Evolutionary conservation across 2,888 invertebrate genomes (phyloP).

Genomic region (Eristalis intricaria): DNA sequence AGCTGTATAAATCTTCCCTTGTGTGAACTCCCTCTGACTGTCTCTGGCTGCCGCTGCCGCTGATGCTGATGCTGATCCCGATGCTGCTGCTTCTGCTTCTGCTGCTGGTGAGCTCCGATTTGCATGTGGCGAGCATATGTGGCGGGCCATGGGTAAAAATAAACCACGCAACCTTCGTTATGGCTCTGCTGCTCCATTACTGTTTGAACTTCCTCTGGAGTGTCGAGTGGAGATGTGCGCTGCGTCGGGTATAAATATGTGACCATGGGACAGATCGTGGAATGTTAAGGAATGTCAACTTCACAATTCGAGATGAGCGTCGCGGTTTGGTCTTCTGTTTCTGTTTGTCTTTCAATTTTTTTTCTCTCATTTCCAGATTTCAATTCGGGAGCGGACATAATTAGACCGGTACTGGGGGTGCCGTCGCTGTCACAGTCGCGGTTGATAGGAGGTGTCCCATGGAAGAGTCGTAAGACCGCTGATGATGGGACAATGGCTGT

Average conservation of each 20-base stretch:
- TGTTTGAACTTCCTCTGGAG: constrained; percentile 69
- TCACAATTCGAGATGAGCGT: constrained; percentile 59
- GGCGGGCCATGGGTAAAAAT: constrained; percentile 66
- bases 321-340: constrained; percentile 19
- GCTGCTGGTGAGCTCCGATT: constrained; percentile 39
- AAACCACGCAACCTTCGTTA: constrained; percentile 70
- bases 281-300: constrained; percentile 64
- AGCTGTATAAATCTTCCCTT: constrained; percentile 63
- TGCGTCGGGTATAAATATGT: constrained; percentile 46
- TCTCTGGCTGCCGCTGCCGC: not conserved
- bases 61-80: not conserved
- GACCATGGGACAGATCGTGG: constrained; percentile 72
- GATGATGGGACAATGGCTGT: not conserved
- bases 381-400: constrained; percentile 9
- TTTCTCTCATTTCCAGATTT: not conserved
- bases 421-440: not conserved
- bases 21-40: constrained; percentile 63
- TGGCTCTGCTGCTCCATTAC: constrained; percentile 64
- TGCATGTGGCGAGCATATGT: constrained; percentile 72
- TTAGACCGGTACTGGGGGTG: constrained; percentile 53
- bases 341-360: not conserved
- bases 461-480: not conserved
- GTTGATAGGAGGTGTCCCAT: constrained; percentile 19
- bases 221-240: constrained; percentile 1
- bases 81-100: not conserved